Conservation (phyloP, 2,113 vertebrate species). For the Probosciger aterrimus region DNA sequence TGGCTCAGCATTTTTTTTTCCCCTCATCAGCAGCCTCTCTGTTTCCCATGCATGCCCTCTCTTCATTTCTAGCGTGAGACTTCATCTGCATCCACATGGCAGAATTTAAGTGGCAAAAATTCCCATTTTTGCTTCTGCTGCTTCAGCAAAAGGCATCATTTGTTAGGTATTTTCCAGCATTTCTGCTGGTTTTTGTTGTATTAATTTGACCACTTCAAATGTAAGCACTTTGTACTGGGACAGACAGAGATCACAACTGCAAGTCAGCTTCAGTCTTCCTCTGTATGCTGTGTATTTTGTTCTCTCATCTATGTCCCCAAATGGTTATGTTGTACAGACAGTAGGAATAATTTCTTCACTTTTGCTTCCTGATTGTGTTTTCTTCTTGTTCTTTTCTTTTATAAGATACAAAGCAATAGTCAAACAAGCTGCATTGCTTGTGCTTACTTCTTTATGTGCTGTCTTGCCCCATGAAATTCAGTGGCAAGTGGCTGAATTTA, state of each 20-base stretch:
- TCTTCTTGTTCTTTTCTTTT: background rate
- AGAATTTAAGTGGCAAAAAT: background rate
- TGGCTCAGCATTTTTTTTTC: conserved; percentile 1
- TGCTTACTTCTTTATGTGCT: background rate
- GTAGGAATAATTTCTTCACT: accelerated
- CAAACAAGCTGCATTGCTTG: background rate
- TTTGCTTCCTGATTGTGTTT: background rate
- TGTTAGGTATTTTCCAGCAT: background rate
- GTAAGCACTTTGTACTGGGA: background rate
- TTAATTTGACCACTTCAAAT: background rate
- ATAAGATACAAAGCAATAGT: background rate
- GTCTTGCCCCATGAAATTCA: background rate
- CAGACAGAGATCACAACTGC: background rate
- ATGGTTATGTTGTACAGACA: background rate
- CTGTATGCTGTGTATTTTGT: background rate
- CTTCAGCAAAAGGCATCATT: background rate
- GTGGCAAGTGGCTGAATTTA: background rate
- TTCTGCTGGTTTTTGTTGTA: background rate
- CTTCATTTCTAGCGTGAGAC: background rate
- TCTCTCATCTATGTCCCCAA: background rate
- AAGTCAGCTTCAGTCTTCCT: background rate
- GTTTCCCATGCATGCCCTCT: background rate
- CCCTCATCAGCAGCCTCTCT: background rate
- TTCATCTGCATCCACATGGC: background rate
- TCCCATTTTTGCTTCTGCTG: background rate